Evolutionary conservation across 1,140 invertebrate species (phyloP).

Genomic region (Cylas formicarius): DNA sequence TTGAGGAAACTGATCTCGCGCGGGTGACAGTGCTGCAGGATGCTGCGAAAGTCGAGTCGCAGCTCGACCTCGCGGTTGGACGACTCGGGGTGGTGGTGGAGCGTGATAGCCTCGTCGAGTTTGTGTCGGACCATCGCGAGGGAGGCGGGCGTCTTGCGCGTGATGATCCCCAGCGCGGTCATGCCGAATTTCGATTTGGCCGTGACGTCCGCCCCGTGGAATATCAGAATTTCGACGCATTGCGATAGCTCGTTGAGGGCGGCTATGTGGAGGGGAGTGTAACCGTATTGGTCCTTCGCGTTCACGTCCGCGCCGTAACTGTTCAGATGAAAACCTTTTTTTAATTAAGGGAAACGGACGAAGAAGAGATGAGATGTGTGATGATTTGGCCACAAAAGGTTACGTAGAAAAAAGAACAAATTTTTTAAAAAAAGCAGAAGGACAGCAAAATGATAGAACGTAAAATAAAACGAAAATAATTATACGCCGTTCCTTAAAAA

Average conservation of each 20-base stretch:
- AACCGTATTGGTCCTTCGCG: conserved; percentile 79
- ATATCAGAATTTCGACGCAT: conserved; percentile 74
- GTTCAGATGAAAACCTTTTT: too few species aligned
- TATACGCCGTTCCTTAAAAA: too few species aligned
- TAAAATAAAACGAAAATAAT: too few species aligned
- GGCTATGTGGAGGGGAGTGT: conserved; percentile 81
- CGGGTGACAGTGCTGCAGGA: conserved; percentile 69
- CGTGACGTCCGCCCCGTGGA: conserved; percentile 76
- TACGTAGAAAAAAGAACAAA: too few species aligned
- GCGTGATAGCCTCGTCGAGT: conserved; percentile 66
- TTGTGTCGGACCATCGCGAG: conserved; percentile 68
- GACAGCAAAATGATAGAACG: too few species aligned
- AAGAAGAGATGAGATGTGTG: too few species aligned
- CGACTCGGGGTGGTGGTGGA: conserved; percentile 68
- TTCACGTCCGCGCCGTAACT: conserved; percentile 76
- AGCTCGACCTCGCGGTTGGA: conserved; percentile 71
- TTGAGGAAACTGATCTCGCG: conserved; percentile 74
- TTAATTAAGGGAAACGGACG: too few species aligned
- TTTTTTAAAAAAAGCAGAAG: too few species aligned
- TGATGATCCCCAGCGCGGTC: conserved; percentile 72
- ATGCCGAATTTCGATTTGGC: conserved; percentile 75
- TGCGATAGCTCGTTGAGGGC: conserved; percentile 76
- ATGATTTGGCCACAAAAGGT: too few species aligned
- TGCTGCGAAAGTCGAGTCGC: conserved; percentile 70
- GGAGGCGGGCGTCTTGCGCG: conserved; percentile 73